Evolutionary conservation across 2,888 invertebrate genomes (phyloP).

Genomic region (Dicranocentrus wangi): DNA sequence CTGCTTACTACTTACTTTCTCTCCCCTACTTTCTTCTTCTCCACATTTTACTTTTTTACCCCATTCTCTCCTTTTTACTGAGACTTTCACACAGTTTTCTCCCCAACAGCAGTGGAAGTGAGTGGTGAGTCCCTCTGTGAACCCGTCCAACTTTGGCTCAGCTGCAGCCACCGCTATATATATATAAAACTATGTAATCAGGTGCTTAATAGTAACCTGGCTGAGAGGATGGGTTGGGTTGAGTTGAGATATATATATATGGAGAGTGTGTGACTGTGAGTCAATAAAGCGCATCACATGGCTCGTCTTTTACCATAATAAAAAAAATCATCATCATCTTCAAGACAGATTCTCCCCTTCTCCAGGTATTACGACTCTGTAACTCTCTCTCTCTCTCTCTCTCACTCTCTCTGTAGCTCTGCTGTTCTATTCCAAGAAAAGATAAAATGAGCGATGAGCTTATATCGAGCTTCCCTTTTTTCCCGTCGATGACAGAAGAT

Average conservation of each 20-base stretch:
- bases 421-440: no score
- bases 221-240: not conserved
- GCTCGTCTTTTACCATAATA: constrained; percentile 40
- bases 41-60: no score
- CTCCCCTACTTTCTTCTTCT: not conserved
- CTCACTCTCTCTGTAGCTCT: not conserved
- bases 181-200: no score
- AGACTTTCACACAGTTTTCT: no score
- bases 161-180: no score
- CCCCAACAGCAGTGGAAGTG: not conserved
- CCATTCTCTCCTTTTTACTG: no score
- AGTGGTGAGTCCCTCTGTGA: not conserved
- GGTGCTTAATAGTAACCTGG: no score
- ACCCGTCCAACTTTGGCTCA: no score
- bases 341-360: constrained; percentile 33
- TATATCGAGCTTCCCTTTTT: not conserved
- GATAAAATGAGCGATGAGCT: no score
- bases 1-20: no score
- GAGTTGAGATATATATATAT: not conserved
- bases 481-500: constrained; percentile 1
- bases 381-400: constrained; percentile 10
- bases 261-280: constrained; percentile 19
- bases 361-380: constrained; percentile 7
- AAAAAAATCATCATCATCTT: constrained; percentile 50
- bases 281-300: constrained; percentile 44